phyloP scores from a whole-genome alignment of 2,113 vertebrate species.

The Nibea albiflora region DNA sequence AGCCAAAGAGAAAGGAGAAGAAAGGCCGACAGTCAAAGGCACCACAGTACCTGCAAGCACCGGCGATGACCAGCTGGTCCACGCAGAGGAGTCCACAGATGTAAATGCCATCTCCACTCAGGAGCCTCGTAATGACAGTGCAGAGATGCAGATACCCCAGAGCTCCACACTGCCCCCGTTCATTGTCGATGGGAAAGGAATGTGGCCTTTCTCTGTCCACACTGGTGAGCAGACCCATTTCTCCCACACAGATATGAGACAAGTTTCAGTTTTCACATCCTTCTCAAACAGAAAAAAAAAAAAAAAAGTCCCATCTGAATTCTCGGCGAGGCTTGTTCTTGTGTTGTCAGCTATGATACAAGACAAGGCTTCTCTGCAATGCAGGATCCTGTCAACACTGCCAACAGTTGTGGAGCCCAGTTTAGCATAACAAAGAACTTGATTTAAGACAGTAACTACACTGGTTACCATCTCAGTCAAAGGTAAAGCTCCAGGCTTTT shows the following conservation, averaged over 20 bases:
- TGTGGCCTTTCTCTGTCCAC: constrained; percentile 91
- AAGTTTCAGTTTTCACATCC: background rate
- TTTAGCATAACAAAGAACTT: constrained; percentile 66
- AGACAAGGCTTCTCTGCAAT: constrained; percentile 19
- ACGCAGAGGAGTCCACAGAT: constrained; percentile 52
- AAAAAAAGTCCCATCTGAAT: background rate
- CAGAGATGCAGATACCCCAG: constrained; percentile 86
- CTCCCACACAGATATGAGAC: background rate
- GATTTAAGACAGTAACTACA: constrained; percentile 56
- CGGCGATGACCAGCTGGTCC: constrained; percentile 37
- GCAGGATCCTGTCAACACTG: constrained; percentile 33
- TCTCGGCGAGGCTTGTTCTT: constrained; percentile 5
- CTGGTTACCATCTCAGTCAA: constrained; percentile 61
- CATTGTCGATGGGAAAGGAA: constrained; percentile 38
- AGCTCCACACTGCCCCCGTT: constrained; percentile 76
- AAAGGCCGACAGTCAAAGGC: constrained; percentile 71
- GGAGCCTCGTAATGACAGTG: constrained; percentile 82
- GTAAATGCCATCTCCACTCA: constrained; percentile 81
- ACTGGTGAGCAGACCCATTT: constrained; percentile 86
- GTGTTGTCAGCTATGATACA: constrained; percentile 20
- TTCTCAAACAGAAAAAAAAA: background rate
- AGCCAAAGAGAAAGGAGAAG: constrained; percentile 81
- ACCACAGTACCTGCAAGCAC: constrained; percentile 71
- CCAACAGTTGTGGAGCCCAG: constrained; percentile 25
- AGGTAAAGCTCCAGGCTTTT: constrained; percentile 65